Evolutionary conservation across 1,140 invertebrate genomes (phyloP), one percentile per base, ranked within the genome.

Genomic region (Ips nitidus): DNA sequence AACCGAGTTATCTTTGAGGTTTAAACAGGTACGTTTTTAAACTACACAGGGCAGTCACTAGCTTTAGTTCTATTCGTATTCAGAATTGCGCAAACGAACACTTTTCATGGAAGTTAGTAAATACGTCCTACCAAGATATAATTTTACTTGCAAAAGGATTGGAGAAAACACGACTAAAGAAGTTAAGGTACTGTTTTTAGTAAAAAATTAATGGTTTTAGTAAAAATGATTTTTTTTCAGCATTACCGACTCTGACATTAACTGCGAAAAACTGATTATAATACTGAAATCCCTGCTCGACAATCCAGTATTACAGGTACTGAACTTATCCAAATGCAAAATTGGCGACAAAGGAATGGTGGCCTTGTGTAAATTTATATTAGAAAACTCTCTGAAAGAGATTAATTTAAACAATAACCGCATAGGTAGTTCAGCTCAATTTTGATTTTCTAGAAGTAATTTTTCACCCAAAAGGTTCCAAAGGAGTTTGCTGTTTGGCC

Each of bases 61-160:
- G n/a, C 22, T 61, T 43, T 61, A 36, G n/a, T n/a, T 41, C 50
- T 41, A 39, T 6, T 41, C 52, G 47, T 39, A 8, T 50, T 40
- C 73, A 82, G 66, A 72, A 72, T 45, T 73, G 70, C 41, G 79
- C 80, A 41, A 80, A 80, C 8, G 76, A 79, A 40, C 74, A 81
- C 45, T 84, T 83, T 71, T 75, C 81, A 5, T 79, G 75, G 76
- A 81, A 83, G 71, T 81, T 82, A 69, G 81, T 83, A 75, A 82
- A 81, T 70, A 82, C 82, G 68, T 82, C 82, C 36, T 80, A 77
- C 62, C 82, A 82, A 64, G 83, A 84, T 75, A 81, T 82, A 2
- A 82, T 79, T 70, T 80, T 79, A 75, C 76, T 84, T 67, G 80
- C 81, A 7, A 77, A 76, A 69, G 83, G 81, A 5, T 68, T 84